phyloP scores from a whole-genome alignment of 2,888 invertebrate genomes.

The Acanthopleura granulata region DNA sequence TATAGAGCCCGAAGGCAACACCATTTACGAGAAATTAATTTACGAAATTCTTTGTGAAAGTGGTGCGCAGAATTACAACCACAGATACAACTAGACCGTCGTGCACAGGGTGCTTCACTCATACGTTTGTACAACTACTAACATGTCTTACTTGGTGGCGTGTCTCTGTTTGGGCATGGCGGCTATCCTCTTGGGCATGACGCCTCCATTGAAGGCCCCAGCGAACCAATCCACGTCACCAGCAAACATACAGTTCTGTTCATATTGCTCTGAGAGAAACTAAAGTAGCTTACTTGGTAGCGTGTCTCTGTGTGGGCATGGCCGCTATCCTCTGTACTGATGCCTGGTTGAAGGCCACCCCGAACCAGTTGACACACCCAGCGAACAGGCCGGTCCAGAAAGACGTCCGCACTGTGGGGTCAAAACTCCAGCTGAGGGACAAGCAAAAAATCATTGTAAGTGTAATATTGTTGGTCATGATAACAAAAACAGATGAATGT shows the following conservation, averaged over 20 bases:
- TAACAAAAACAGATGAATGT: too few species aligned
- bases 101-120: too few species aligned
- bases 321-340: slow-evolving; percentile 10
- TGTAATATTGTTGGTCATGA: too few species aligned
- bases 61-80: too few species aligned
- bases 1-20: too few species aligned
- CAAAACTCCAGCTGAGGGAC: not conserved
- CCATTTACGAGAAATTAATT: too few species aligned
- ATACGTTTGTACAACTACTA: too few species aligned
- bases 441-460: too few species aligned
- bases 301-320: not conserved
- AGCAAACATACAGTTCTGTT: not conserved
- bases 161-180: not conserved
- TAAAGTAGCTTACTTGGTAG: not conserved
- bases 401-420: not conserved
- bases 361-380: not conserved
- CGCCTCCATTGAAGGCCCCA: not conserved
- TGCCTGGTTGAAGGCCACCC: slow-evolving; percentile 7
- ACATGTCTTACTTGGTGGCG: not conserved
- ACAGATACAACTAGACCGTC: too few species aligned
- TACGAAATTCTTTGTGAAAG: too few species aligned
- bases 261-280: too few species aligned
- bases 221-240: not conserved
- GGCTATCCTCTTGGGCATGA: slow-evolving; percentile 1
- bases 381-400: not conserved